phyloP scores from a whole-genome alignment of 2,113 vertebrate species.

The Murina feae region DNA sequence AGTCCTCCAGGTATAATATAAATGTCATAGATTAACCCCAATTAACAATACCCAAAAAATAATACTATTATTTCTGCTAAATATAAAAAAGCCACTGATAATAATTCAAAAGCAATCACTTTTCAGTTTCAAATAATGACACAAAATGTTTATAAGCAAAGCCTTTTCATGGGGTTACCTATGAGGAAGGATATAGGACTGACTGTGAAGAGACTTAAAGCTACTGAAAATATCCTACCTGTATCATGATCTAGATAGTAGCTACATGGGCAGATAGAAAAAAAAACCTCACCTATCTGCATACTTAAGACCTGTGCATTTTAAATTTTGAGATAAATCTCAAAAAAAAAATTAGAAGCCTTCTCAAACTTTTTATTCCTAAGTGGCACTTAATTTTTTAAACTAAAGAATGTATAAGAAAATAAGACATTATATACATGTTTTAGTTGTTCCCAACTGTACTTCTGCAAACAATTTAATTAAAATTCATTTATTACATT shows the following conservation, averaged over 20 bases:
- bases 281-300: background rate
- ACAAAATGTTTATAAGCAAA: constrained; percentile 23
- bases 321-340: background rate
- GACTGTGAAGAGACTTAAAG: background rate
- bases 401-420: background rate
- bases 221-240: background rate
- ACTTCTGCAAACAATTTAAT: constrained; percentile 11
- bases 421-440: background rate
- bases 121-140: background rate
- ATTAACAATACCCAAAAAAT: background rate
- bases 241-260: background rate
- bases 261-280: background rate
- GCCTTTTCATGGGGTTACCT: background rate
- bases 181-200: background rate
- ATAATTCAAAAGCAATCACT: constrained; percentile 12
- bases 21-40: background rate
- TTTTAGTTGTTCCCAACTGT: background rate
- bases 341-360: background rate
- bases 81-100: constrained; percentile 20
- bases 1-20: background rate
- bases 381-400: background rate
- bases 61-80: background rate
- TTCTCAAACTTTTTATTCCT: background rate
- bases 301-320: background rate
- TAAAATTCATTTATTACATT: constrained; percentile 27